Percentiles rank a stretch among this genome's conserved stretches.
Evolutionary conservation across 2,113 vertebrate species (phyloP).

Genomic region (Pelusios castaneus): DNA sequence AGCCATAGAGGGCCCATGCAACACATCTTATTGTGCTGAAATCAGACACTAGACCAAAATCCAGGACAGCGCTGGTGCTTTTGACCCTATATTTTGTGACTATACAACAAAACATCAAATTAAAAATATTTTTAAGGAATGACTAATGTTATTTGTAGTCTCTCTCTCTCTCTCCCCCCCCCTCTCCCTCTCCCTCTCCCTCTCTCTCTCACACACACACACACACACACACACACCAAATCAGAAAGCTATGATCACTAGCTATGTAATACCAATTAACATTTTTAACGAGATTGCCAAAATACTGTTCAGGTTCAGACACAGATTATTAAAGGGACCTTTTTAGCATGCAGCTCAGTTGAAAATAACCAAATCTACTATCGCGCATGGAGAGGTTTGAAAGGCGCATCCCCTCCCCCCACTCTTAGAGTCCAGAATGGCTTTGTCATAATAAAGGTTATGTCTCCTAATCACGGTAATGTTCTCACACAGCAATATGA

Average conservation of each 20-base stretch:
- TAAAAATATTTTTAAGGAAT: background rate
- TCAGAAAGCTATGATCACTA: background rate
- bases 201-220: background rate
- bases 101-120: background rate
- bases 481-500: conserved; percentile 84
- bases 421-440: conserved; percentile 82
- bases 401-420: conserved; percentile 76
- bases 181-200: background rate
- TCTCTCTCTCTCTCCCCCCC: background rate
- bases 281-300: conserved; percentile 66
- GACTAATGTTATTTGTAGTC: background rate
- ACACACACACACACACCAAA: background rate
- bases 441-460: conserved; percentile 82
- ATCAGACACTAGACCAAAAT: conserved; percentile 40
- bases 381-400: conserved; percentile 71
- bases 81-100: background rate
- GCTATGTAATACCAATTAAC: conserved; percentile 43
- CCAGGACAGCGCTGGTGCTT: conserved; percentile 28
- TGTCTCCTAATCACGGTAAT: conserved; percentile 80
- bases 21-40: conserved; percentile 54
- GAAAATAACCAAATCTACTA: conserved; percentile 79
- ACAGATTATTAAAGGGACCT: conserved; percentile 62
- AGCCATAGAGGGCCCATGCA: conserved; percentile 53
- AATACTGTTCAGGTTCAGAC: conserved; percentile 36
- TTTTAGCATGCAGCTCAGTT: conserved; percentile 69